Percentiles rank a stretch among this genome's conserved stretches.
Evolutionary conservation across 2,113 vertebrate species (phyloP).

Genomic region (Athene noctua): DNA sequence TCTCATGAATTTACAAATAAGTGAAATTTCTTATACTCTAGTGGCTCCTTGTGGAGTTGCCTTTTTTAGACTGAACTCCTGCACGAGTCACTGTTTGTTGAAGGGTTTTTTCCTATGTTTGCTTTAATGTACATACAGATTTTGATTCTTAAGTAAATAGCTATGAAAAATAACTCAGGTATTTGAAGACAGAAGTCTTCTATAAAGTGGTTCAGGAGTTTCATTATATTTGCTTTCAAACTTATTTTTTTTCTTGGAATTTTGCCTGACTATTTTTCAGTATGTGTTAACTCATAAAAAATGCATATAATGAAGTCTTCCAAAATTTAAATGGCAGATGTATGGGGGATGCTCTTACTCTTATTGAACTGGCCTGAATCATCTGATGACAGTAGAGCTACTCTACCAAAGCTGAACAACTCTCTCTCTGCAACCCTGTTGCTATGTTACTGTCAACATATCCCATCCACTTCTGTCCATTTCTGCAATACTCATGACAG

Average conservation of each 20-base stretch:
- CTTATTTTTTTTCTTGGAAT: background rate
- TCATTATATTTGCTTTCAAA: background rate
- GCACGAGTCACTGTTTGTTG: background rate
- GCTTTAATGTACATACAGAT: background rate
- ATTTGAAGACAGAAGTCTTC: background rate
- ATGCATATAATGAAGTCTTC: background rate
- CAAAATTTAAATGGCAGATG: background rate
- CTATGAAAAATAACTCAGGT: background rate
- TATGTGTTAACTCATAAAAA: background rate
- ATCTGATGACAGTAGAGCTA: background rate
- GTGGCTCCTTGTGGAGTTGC: conserved; percentile 74
- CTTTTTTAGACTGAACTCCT: conserved; percentile 22
- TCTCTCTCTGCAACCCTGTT: background rate
- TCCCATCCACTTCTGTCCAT: background rate
- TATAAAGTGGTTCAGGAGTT: background rate
- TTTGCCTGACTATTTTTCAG: background rate
- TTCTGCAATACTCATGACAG: background rate
- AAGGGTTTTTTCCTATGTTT: background rate
- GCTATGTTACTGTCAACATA: background rate
- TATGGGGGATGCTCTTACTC: background rate
- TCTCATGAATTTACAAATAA: conserved; percentile 50
- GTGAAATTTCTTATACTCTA: conserved; percentile 70
- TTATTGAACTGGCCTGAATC: background rate
- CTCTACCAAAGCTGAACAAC: rapidly evolving
- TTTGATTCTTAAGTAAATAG: background rate